Evolutionary conservation across 2,797 vertebrate species (phyloP).

Genomic region (Sitta carolinensis): DNA sequence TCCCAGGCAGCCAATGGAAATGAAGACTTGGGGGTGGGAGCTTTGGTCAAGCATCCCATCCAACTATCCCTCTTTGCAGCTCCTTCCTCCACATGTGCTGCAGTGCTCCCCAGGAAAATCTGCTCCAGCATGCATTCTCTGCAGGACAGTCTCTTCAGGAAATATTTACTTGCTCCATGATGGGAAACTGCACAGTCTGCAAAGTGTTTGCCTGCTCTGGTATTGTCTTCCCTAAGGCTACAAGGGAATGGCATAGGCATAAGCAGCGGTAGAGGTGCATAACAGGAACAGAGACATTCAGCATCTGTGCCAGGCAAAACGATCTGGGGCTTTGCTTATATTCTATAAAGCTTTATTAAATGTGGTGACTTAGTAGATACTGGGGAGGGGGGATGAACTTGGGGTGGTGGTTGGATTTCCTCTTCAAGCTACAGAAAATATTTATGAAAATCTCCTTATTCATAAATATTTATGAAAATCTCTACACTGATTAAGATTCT

Average conservation of each 20-base stretch:
- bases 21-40: fast-evolving
- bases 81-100: background rate
- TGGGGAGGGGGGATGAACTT: background rate
- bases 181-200: background rate
- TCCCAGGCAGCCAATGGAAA: fast-evolving
- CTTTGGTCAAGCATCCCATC: background rate
- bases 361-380: background rate
- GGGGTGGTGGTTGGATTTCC: background rate
- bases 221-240: background rate
- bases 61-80: background rate
- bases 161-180: background rate
- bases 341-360: background rate
- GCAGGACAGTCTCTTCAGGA: background rate
- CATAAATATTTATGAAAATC: background rate
- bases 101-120: background rate
- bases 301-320: background rate
- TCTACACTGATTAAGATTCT: background rate
- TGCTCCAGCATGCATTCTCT: background rate
- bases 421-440: background rate
- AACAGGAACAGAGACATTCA: background rate
- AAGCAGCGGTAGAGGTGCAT: background rate
- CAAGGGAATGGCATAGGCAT: background rate
- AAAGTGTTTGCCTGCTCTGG: background rate
- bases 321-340: background rate
- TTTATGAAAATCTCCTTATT: background rate